Evolutionary conservation across 2,888 invertebrate species (phyloP).

Genomic region (Archips xylosteana): DNA sequence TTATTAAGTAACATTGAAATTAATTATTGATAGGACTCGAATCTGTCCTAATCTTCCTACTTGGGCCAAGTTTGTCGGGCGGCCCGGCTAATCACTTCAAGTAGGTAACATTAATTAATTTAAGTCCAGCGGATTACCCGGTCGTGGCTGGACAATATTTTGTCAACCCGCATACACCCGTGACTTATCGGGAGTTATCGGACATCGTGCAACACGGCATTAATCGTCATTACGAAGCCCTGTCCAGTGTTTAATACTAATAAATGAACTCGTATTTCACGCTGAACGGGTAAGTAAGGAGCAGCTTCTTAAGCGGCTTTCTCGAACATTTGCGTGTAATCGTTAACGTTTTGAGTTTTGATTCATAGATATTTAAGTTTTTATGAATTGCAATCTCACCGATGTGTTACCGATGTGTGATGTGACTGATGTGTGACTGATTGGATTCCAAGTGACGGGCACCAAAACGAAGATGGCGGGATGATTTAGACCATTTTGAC

Average conservation of each 20-base stretch:
- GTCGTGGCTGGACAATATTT: constrained; percentile 54
- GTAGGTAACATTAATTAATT: constrained; percentile 79
- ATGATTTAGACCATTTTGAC: too few relatives aligned
- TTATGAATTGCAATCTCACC: too few relatives aligned
- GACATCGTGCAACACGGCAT: constrained; percentile 51
- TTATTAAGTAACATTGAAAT: constrained; percentile 16
- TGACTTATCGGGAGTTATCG: constrained; percentile 48
- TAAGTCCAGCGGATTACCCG: constrained; percentile 68
- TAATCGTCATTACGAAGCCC: constrained; percentile 60
- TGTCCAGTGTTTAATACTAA: constrained; percentile 37
- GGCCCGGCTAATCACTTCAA: constrained; percentile 76
- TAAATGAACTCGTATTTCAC: constrained; percentile 33
- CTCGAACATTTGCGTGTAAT: background rate
- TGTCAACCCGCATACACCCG: constrained; percentile 64
- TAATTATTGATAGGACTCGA: constrained; percentile 29
- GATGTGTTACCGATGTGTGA: too few relatives aligned
- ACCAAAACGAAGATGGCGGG: too few relatives aligned
- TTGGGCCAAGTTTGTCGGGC: constrained; percentile 52
- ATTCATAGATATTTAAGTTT: background rate
- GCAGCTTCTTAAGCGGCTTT: constrained; percentile 25
- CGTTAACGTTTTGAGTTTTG: background rate
- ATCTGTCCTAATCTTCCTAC: constrained; percentile 23
- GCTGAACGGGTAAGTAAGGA: constrained; percentile 24
- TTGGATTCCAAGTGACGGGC: too few relatives aligned
- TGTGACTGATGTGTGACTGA: too few relatives aligned